Base-by-base conservation (phyloP, 1,140 invertebrate genomes). In the Danaus melanippus region DNA sequence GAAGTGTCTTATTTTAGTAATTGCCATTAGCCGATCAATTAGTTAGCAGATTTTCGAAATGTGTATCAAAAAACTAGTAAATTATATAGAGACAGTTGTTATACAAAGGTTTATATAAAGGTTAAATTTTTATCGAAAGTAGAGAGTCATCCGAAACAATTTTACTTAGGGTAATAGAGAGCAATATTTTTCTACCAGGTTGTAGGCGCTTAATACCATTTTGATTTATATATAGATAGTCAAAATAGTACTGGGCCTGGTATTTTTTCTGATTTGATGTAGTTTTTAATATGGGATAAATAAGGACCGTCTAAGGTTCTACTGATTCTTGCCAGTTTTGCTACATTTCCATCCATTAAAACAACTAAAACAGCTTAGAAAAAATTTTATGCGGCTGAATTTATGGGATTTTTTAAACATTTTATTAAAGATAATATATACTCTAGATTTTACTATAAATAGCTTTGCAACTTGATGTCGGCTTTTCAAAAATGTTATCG, bases 1-100 rank as follows among this genome's bases (percentile, higher is more conserved):
- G 69, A 86, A 79, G 81, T 86, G 83, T 86, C 81, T 84, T 86
- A 84, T 86, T 78, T 84, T 84, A 86, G 84, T 82, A 84, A 79
- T 69, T 73, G 69, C 73, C 79, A 82, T 80, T 86, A 86, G 83
- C 60, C 49, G 63, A 74, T 74, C 74, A 76, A 74, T 77, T 85
- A 83, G 76, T 61, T 86, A 86, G 81, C 73, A 76, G 69, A 84
- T 79, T 82, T 82, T 80, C 74, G 67, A 84, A 79, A 79, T 79
- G 64, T 84, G 69, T 84, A 83, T 69, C 67, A 69, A 80, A 56
- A 76, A 66, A 69, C 73, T 84, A 84, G 79, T 74, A 65, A 67
- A 76, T 58, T 50, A 59, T 65, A 54, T 65, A 81, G 74, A 74
- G 67, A 67, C 73, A 77, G 65, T 69, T 79, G 68, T 73, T 66